Conservation (phyloP, 2,113 vertebrate species). For the Helogale parvula region DNA sequence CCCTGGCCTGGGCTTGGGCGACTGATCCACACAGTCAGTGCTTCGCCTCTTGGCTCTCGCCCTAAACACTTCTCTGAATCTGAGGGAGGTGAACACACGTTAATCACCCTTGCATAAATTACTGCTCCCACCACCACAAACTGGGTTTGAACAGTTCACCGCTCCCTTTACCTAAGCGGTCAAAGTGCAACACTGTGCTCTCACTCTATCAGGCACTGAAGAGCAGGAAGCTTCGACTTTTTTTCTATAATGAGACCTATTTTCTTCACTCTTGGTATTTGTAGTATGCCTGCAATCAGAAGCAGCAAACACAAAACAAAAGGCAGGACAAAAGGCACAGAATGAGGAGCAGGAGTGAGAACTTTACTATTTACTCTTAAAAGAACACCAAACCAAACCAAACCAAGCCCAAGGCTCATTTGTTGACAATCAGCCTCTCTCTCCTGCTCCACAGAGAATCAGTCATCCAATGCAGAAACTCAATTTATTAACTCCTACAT, state of each 20-base stretch:
- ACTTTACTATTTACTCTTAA: background rate
- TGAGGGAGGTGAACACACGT: background rate
- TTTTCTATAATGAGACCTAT: conserved; percentile 29
- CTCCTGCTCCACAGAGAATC: background rate
- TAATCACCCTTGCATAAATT: background rate
- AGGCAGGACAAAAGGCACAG: conserved; percentile 60
- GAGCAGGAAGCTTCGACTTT: conserved; percentile 21
- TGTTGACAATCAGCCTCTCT: background rate
- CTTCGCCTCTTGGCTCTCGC: background rate
- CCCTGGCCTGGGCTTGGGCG: background rate
- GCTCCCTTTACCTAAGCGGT: background rate
- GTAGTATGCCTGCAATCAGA: conserved; percentile 48
- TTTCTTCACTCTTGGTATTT: conserved; percentile 46
- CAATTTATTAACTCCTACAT: background rate
- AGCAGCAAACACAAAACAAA: conserved; percentile 35
- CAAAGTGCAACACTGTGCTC: conserved; percentile 5
- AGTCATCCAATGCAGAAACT: background rate
- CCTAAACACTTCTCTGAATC: background rate
- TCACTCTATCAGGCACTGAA: conserved; percentile 57
- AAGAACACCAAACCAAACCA: background rate
- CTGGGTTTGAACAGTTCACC: background rate
- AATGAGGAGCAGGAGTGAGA: background rate
- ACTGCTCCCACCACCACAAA: background rate
- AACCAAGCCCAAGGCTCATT: background rate
- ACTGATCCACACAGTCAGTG: background rate